phyloP scores from a whole-genome alignment of 2,797 vertebrate genomes.

The Micropoecilia bifurca region DNA sequence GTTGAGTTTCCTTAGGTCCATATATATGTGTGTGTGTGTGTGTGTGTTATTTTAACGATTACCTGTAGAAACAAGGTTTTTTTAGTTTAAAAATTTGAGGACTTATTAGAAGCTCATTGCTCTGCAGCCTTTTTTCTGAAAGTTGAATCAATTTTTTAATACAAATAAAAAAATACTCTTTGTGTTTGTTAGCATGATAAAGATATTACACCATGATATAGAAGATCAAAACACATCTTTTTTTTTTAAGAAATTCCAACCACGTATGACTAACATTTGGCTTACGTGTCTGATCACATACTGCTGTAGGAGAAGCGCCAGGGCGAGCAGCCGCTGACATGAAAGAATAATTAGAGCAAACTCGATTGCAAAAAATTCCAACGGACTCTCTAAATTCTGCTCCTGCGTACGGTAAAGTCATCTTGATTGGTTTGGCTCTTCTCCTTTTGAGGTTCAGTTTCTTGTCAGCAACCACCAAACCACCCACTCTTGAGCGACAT shows the following conservation, averaged over 20 bases:
- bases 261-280: not conserved
- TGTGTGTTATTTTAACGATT: not conserved
- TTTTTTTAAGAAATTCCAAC: not conserved
- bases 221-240: not conserved
- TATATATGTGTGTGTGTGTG: no score
- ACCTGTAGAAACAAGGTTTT: not conserved
- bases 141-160: not conserved
- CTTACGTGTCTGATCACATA: constrained; percentile 1
- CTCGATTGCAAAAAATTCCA: not conserved
- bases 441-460: constrained; percentile 9
- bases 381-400: not conserved
- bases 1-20: no score
- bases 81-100: constrained; percentile 9
- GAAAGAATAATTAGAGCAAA: not conserved
- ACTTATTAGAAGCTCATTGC: not conserved
- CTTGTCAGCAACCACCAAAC: constrained; percentile 5
- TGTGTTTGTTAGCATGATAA: not conserved
- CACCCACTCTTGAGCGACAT: not conserved
- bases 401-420: not conserved
- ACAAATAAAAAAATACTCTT: not conserved
- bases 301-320: not conserved
- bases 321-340: not conserved
- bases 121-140: not conserved
- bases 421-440: not conserved
- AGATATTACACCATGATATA: not conserved